Conservation (phyloP, 2,797 vertebrate species). For the Betta splendens region DNA sequence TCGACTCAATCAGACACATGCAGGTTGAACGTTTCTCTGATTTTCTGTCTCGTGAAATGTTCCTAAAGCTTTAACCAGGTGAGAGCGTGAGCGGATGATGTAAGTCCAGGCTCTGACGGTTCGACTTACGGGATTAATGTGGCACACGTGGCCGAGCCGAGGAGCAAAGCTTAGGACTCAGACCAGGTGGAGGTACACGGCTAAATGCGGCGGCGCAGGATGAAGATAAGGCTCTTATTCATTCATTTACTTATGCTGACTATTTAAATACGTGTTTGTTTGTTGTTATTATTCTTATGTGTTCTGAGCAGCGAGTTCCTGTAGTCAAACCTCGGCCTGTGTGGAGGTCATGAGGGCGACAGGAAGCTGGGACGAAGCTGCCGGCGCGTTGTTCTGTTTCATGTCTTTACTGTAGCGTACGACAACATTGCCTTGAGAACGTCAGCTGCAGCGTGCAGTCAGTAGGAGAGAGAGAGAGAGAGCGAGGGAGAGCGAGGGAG, state of each 20-base stretch:
- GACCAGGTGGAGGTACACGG: conserved; percentile 47
- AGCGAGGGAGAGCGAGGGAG: conserved; percentile 8
- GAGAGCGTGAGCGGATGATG: conserved; percentile 32
- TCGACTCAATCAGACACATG: too few relatives aligned
- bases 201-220: conserved; percentile 65
- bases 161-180: conserved; percentile 70
- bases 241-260: conserved; percentile 8
- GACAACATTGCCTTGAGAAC: conserved; percentile 81
- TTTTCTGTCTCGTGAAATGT: background rate
- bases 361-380: too few relatives aligned
- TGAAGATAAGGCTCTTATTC: conserved; percentile 25
- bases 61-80: conserved; percentile 1
- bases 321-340: conserved; percentile 33
- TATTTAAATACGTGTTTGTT: conserved; percentile 4
- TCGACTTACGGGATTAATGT: conserved; percentile 77
- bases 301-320: conserved; percentile 44
- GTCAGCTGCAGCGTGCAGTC: conserved; percentile 74
- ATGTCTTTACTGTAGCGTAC: conserved; percentile 67
- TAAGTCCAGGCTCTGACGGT: conserved; percentile 63
- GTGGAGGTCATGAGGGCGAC: too few relatives aligned
- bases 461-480: conserved; percentile 22
- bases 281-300: conserved; percentile 36
- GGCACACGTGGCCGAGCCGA: conserved; percentile 72
- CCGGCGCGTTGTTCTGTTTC: conserved; percentile 68
- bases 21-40: too few relatives aligned